A percentile compares a stretch with the other conserved stretches of the same genome.
Conservation (phyloP, 2,797 vertebrate species). For the Poeciliopsis presidionis region DNA sequence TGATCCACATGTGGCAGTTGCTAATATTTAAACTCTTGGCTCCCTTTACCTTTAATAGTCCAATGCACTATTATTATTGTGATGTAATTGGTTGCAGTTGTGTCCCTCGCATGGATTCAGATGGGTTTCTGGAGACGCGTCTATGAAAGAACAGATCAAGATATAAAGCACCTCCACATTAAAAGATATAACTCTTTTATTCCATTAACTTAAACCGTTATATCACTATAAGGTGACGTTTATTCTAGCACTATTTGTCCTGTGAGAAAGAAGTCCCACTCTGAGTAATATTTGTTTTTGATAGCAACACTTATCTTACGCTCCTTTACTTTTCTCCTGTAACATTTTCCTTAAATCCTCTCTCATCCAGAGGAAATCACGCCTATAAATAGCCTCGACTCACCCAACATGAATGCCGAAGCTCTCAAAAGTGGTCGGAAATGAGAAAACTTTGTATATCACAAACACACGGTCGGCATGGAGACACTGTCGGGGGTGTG, state of each 20-base stretch:
- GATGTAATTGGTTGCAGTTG: not conserved
- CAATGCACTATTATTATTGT: not conserved
- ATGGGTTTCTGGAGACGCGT: not conserved
- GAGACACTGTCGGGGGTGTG: not conserved
- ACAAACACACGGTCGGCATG: conserved; percentile 1
- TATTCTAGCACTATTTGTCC: not conserved
- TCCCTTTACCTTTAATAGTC: not conserved
- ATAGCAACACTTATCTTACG: not conserved
- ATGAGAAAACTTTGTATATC: not conserved
- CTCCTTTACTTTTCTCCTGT: not conserved
- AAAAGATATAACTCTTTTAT: not conserved
- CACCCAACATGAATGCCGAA: not conserved
- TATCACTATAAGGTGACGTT: not conserved
- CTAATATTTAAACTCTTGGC: not conserved
- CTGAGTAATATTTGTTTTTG: not conserved
- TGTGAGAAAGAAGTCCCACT: not conserved
- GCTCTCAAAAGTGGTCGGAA: not conserved
- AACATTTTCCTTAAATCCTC: not conserved
- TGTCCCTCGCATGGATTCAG: not conserved
- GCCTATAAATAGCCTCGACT: not conserved
- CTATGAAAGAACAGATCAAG: not conserved
- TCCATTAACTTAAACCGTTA: not conserved
- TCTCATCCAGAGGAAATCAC: not conserved
- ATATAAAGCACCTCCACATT: not conserved
- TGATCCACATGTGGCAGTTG: too few species aligned